Evolutionary conservation across 1,140 invertebrate genomes (phyloP), one percentile per base, ranked within the genome.

Genomic region (Caenorhabditis briggsae): DNA sequence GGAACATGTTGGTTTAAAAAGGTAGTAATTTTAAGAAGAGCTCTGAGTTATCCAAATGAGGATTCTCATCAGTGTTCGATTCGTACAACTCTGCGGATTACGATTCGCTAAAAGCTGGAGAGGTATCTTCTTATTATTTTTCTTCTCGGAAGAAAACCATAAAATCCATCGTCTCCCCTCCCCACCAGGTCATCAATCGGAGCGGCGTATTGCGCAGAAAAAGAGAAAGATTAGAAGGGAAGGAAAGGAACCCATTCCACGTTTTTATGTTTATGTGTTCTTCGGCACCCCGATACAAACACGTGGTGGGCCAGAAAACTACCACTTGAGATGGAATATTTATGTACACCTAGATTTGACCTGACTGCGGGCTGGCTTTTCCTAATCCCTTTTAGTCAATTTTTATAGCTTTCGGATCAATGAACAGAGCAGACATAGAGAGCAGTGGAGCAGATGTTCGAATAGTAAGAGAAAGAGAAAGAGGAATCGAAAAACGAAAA

Each of bases 211-310:
- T 78, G 46, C 46, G 70, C 46, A 46, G 70, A 46, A 50, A 20
- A 70, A 48, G n/a, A 78, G 41, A 78, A 46, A 78, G 70, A 78
- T 78, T 78, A 78, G 70, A 78, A 78, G 46, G 53, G 16, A 20
- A 78, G 70, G 50, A 78, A 20, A 78, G 16, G 46, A 78, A 78
- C 70, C 70, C 70, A 78, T 78, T 78, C 64, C 41, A 70, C 70
- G 70, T 78, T 78, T 33, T 78, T 78, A 78, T 78, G 70, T 78
- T 78, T 78, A 78, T 78, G 70, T 78, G 70, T 78, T 78, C 70
- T 78, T 78, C 70, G 70, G 46, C 70, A 78, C 70, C 70, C 41
- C 25, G 25, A 43, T 20, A 70, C 64, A 46, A 33, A 78, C 70
- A 78, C 50, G 20, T 78, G 70, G 46, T 50, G 6, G 70, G 33